A percentile compares a stretch with the other conserved stretches of the same genome.
Evolutionary conservation across 2,888 invertebrate species (phyloP).

Genomic region (Deilephila elpenor): DNA sequence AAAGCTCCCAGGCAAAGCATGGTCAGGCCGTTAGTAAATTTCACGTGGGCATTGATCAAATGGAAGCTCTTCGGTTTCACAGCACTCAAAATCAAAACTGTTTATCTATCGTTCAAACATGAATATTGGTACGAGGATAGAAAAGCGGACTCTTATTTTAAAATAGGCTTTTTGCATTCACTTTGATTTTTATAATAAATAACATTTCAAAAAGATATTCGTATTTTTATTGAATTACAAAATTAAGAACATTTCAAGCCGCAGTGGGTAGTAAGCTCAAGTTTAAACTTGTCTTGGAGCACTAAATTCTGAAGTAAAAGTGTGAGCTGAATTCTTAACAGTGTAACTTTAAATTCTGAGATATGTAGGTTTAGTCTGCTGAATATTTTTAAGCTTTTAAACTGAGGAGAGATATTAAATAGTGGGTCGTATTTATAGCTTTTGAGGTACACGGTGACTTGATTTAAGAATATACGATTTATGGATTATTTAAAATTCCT

Average conservation of each 20-base stretch:
- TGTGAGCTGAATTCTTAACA: constrained; percentile 28
- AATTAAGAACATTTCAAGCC: background rate
- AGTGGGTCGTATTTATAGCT: background rate
- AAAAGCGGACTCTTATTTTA: too few relatives aligned
- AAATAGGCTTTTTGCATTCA: background rate
- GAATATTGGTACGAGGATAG: too few relatives aligned
- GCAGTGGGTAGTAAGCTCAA: background rate
- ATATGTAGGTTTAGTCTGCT: background rate
- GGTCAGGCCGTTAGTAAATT: too few relatives aligned
- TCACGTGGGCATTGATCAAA: too few relatives aligned
- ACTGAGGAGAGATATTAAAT: background rate
- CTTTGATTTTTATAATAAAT: too few relatives aligned
- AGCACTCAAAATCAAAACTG: too few relatives aligned
- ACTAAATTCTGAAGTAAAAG: constrained; percentile 41
- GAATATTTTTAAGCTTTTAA: background rate
- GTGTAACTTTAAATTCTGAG: constrained; percentile 4
- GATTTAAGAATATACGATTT: background rate
- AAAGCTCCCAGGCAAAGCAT: too few relatives aligned
- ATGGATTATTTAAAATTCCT: too few relatives aligned
- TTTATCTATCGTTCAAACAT: too few relatives aligned
- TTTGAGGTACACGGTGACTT: background rate
- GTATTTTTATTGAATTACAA: too few relatives aligned
- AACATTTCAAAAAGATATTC: too few relatives aligned
- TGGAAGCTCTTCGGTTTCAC: too few relatives aligned
- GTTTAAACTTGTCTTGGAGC: background rate